A percentile compares a stretch with the other conserved stretches of the same genome.
Evolutionary conservation across 2,888 invertebrate species (phyloP).

Genomic region (Dicyrtomina minuta): DNA sequence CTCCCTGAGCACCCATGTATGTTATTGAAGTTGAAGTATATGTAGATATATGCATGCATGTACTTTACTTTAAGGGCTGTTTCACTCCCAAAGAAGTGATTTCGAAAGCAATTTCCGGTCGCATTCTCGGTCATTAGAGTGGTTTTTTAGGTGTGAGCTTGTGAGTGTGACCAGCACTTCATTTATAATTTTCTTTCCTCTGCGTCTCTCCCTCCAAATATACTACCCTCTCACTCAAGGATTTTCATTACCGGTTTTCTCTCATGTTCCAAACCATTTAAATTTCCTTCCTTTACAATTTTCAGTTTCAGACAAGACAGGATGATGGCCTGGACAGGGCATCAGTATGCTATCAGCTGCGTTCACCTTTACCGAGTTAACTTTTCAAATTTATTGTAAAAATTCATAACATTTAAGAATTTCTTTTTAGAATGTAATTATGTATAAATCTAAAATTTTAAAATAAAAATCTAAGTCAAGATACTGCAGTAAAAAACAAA

Average conservation of each 20-base stretch:
- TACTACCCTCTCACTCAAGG: constrained; percentile 9
- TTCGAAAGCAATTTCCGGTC: constrained; percentile 40
- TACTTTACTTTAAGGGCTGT: neutral
- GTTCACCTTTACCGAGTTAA: no score
- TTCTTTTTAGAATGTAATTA: no score
- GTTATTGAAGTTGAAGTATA: no score
- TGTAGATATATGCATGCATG: neutral
- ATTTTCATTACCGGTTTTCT: constrained; percentile 28
- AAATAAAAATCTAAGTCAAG: no score
- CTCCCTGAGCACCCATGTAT: neutral
- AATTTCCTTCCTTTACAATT: constrained; percentile 11
- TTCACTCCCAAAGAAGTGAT: constrained; percentile 9
- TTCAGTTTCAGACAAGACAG: neutral
- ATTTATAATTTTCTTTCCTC: constrained; percentile 22
- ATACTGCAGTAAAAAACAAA: no score
- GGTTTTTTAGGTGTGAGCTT: constrained; percentile 36
- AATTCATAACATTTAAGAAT: no score
- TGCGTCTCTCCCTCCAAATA: no score
- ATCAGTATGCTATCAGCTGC: no score
- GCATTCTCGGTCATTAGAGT: constrained; percentile 33
- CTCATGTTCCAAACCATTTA: constrained; percentile 22
- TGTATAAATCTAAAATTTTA: no score
- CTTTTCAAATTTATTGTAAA: no score
- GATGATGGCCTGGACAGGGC: neutral
- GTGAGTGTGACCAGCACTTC: constrained; percentile 31